phyloP scores from a whole-genome alignment of 2,113 vertebrate genomes.

The Trematocara unimaculatum region DNA sequence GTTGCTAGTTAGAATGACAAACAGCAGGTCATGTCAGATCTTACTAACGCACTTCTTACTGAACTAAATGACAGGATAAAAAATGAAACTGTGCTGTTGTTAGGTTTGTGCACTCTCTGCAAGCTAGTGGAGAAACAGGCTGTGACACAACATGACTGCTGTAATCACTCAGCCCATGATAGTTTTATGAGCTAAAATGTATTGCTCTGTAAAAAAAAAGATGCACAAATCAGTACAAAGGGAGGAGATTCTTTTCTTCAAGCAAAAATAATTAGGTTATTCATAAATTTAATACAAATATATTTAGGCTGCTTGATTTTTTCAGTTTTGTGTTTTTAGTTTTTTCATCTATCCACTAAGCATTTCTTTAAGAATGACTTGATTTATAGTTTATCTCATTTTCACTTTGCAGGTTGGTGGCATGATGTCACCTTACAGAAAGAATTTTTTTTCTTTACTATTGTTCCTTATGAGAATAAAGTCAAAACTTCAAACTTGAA shows the following conservation, averaged over 20 bases:
- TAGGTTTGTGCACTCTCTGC: not conserved
- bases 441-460: not conserved
- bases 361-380: not conserved
- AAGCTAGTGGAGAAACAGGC: not conserved
- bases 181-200: not conserved
- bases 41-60: not conserved
- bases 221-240: not conserved
- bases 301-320: not conserved
- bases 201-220: not conserved
- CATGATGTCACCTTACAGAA: not conserved
- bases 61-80: not conserved
- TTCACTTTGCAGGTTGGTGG: not conserved
- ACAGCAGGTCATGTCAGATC: not conserved
- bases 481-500: not conserved
- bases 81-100: not conserved
- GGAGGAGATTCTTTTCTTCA: not conserved
- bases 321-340: not conserved
- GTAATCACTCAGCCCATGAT: not conserved
- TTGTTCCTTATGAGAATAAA: not conserved
- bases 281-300: not conserved
- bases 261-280: fast-evolving
- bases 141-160: not conserved
- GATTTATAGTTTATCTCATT: not conserved
- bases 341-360: not conserved
- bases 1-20: not conserved